These are phyloP conservation scores for Leptodactylus fallax DNA, from an alignment of 2,797 vertebrate genomes.

Conservation along the genomic window DNA sequence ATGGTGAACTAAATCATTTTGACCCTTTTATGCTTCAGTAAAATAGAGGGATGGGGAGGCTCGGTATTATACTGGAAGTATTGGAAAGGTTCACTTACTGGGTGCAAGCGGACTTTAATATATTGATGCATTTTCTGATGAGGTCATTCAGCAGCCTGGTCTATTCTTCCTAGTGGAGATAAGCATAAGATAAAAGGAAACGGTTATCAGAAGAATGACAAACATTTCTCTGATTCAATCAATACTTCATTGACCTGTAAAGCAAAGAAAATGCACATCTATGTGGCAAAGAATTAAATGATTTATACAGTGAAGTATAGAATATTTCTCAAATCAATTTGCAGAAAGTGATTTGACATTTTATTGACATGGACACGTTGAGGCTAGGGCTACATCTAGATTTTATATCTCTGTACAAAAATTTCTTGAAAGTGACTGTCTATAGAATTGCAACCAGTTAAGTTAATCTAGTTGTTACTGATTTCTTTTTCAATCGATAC, in stretches of 20 bases:
- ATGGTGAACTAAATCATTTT: conserved; percentile 33
- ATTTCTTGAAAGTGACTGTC: too few relatives aligned
- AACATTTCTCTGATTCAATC: conserved; percentile 38
- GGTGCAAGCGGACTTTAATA: conserved; percentile 11
- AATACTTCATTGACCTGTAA: conserved; percentile 1
- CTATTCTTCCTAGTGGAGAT: conserved; percentile 25
- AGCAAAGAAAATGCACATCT: conserved; percentile 1
- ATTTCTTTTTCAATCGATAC: too few relatives aligned
- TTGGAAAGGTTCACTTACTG: conserved; percentile 29
- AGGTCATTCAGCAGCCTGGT: conserved; percentile 20
- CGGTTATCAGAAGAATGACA: conserved; percentile 19
- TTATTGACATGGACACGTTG: background rate
- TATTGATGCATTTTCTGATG: conserved; percentile 22
- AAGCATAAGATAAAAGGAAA: background rate
- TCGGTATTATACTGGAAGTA: conserved; percentile 29
- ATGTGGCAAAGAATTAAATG: background rate
- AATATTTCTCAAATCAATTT: background rate
- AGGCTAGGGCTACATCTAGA: too few relatives aligned
- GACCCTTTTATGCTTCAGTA: conserved; percentile 32
- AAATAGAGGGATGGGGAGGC: background rate
- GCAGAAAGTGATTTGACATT: background rate
- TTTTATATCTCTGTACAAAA: too few relatives aligned
- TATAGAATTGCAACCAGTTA: too few relatives aligned
- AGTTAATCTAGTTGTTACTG: background rate
- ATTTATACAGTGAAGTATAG: background rate